phyloP scores from a whole-genome alignment of 2,113 vertebrate species.

The Indri indri region DNA sequence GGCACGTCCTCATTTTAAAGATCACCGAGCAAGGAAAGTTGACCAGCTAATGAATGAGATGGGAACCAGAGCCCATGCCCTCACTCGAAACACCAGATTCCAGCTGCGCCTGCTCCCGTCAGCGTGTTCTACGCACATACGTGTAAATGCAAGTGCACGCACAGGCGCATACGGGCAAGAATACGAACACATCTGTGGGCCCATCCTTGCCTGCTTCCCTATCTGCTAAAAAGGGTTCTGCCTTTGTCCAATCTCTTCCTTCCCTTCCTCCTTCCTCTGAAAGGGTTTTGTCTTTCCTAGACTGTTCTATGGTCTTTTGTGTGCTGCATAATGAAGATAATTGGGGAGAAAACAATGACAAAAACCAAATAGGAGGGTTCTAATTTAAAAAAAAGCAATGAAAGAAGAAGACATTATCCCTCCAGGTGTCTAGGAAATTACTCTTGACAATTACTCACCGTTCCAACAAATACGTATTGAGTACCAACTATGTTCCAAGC shows the following conservation, averaged over 20 bases:
- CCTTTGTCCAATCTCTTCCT: not conserved
- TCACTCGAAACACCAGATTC: too few species aligned
- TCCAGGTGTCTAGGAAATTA: not conserved
- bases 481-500: too few species aligned
- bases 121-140: accelerated
- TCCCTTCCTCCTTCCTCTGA: not conserved
- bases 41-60: not conserved
- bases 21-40: not conserved
- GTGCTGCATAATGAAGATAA: not conserved
- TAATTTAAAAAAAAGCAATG: not conserved
- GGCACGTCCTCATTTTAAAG: not conserved
- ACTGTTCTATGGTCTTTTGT: not conserved
- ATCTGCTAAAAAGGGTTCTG: not conserved
- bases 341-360: not conserved
- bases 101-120: not conserved
- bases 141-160: accelerated
- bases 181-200: accelerated
- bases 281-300: not conserved
- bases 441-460: not conserved
- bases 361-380: not conserved
- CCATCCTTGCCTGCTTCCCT: not conserved
- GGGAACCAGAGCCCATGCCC: not conserved
- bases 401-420: not conserved
- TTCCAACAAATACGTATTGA: not conserved
- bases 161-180: not conserved